A percentile compares a stretch with the other conserved stretches of the same genome.
phyloP scores from a whole-genome alignment of 2,113 vertebrate species.

The Eurystomus gularis region DNA sequence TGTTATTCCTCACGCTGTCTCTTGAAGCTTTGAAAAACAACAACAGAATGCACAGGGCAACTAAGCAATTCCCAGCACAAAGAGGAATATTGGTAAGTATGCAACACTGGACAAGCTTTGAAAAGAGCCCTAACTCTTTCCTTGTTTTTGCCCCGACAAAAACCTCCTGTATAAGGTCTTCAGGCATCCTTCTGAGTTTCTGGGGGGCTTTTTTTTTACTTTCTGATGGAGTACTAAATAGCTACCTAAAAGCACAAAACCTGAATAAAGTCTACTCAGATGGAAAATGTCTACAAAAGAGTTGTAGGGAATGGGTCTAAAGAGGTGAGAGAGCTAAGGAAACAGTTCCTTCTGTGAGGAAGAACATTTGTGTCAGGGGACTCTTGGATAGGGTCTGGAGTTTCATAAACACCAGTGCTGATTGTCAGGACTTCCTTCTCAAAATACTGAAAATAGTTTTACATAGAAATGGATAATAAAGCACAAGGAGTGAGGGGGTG shows the following conservation, averaged over 20 bases:
- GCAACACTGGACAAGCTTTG: neutral
- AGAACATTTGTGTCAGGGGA: conserved; percentile 53
- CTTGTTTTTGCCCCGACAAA: neutral
- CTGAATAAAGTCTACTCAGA: conserved; percentile 7
- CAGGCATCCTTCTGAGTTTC: neutral
- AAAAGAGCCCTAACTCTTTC: neutral
- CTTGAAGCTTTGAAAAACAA: neutral
- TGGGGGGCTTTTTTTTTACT: neutral
- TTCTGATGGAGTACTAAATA: conserved; percentile 2
- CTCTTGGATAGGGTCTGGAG: conserved; percentile 40
- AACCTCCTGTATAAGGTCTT: neutral
- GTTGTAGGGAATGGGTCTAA: neutral
- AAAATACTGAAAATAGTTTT: conserved; percentile 56
- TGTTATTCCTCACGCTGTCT: neutral
- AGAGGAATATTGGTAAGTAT: neutral
- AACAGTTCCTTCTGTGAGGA: conserved; percentile 50
- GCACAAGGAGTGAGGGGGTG: neutral
- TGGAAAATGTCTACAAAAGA: neutral
- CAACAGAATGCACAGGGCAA: neutral
- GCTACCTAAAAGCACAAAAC: neutral
- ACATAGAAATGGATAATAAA: conserved; percentile 47
- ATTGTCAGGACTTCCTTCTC: conserved; percentile 56
- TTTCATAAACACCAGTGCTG: conserved; percentile 57
- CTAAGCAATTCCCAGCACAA: neutral
- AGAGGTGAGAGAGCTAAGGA: conserved; percentile 37